These are phyloP conservation scores for Drosophila putrida DNA, from an alignment of 2,888 invertebrate genomes.

Conservation along the genomic window DNA sequence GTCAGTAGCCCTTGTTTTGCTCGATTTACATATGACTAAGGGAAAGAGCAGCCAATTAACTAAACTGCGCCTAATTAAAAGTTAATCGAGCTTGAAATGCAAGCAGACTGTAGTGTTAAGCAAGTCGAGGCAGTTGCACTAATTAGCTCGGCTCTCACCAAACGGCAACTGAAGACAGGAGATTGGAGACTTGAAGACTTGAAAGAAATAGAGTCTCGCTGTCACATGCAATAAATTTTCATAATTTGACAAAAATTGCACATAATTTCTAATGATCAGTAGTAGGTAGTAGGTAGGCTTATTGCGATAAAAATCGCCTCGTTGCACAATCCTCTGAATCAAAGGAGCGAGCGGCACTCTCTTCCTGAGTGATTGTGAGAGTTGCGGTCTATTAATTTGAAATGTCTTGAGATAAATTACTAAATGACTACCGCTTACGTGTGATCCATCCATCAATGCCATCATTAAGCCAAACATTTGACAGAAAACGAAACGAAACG, in stretches of 20 bases:
- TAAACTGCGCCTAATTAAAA: constrained; percentile 71
- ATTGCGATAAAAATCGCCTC: constrained; percentile 59
- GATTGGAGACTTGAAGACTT: constrained; percentile 7
- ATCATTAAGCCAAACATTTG: constrained; percentile 81
- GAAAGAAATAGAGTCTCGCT: constrained; percentile 17
- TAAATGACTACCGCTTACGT: constrained; percentile 81
- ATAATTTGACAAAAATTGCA: constrained; percentile 76
- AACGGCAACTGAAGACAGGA: background rate
- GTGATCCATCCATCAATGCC: constrained; percentile 82
- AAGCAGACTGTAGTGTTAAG: constrained; percentile 18
- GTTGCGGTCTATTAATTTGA: constrained; percentile 79
- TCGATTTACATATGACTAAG: constrained; percentile 59
- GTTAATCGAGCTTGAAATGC: constrained; percentile 75
- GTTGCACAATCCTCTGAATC: constrained; percentile 54
- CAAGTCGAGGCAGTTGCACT: constrained; percentile 48
- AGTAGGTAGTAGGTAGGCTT: constrained; percentile 17
- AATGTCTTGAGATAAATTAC: constrained; percentile 79
- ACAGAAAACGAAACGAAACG: constrained; percentile 68
- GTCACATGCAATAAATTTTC: constrained; percentile 73
- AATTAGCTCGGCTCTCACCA: constrained; percentile 73
- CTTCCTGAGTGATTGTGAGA: constrained; percentile 43
- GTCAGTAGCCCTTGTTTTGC: background rate
- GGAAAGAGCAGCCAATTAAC: constrained; percentile 54
- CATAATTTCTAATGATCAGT: constrained; percentile 58
- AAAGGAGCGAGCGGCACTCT: constrained; percentile 34